Evolutionary conservation across 2,797 vertebrate genomes (phyloP), one percentile per base, ranked within the genome.

Genomic region (Craterocephalus amniculus): DNA sequence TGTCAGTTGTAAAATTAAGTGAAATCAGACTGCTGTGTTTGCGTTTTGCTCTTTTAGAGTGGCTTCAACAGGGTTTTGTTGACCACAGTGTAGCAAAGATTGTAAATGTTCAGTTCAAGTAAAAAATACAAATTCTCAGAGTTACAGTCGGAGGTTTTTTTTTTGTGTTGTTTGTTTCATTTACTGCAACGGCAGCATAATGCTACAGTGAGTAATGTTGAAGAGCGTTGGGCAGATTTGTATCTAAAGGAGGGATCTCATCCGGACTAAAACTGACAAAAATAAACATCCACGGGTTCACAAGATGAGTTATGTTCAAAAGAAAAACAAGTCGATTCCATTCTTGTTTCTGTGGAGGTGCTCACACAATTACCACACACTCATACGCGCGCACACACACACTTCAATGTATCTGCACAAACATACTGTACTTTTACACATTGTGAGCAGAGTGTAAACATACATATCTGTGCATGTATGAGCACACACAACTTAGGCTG

Each of bases 401-500:
- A 70, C 78, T 66, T 72, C 40, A 63, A 81, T 83, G 81, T 76
- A 84, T 86, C 79, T 77, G 83, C 88, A 85, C 86, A 92, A 72
- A 88, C 87, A 92, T 59, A 89, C 79, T 81, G 84, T 87, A 89
- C 83, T 89, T 48, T 81, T 86, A 86, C 87, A 90, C 82, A 87
- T 70, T 67, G 81, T 84, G 83, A 90, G 83, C 85, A 61, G 81
- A 84, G 90, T 88, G 91, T 91, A 88, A 89, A 87, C 89, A 89
- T 91, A 91, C 90, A 88, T 83, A 78, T 83, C 72, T 83, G 85
- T 84, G 78, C 84, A 91, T 91, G 84, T 84, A 87, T 83, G 80
- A 74, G 79, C 77, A 85, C 76, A 87, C 88, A 80, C 87, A 89
- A 91, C 86, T 84, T 86, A 90, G 90, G 90, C 92, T 91, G 91